These are phyloP conservation scores for Botia almorhae DNA, from an alignment of 2,797 vertebrate species.

Conservation along the genomic window DNA sequence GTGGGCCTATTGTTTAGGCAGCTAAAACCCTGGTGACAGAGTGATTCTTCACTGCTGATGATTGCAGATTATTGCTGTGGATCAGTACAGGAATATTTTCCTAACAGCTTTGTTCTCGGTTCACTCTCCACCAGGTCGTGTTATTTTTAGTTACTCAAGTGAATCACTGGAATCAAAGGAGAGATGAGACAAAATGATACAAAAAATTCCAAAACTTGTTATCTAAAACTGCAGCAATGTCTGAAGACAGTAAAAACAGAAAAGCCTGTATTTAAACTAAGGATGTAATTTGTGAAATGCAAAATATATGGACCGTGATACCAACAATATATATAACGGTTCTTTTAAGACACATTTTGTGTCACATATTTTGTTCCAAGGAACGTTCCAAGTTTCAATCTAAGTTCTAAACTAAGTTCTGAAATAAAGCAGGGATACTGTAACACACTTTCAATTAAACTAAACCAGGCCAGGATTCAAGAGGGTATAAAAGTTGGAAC, in stretches of 20 bases:
- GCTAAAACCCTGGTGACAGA: slow-evolving; percentile 41
- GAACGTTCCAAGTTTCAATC: too few relatives aligned
- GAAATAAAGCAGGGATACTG: too few relatives aligned
- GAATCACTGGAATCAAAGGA: slow-evolving; percentile 43
- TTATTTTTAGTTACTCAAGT: slow-evolving; percentile 51
- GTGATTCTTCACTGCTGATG: slow-evolving; percentile 66
- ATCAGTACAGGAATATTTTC: slow-evolving; percentile 61
- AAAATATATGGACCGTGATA: too few relatives aligned
- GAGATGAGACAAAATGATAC: slow-evolving; percentile 17
- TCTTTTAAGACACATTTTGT: too few relatives aligned
- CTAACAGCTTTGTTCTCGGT: slow-evolving; percentile 63
- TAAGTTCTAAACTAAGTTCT: too few relatives aligned
- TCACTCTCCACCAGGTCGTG: slow-evolving; percentile 40
- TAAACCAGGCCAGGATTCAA: too few relatives aligned
- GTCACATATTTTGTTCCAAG: too few relatives aligned
- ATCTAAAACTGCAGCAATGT: slow-evolving; percentile 25
- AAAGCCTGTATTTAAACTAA: too few relatives aligned
- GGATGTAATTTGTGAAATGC: too few relatives aligned
- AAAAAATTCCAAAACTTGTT: background rate
- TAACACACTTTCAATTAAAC: too few relatives aligned
- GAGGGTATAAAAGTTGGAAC: too few relatives aligned
- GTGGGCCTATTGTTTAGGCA: slow-evolving; percentile 43
- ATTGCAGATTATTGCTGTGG: slow-evolving; percentile 69
- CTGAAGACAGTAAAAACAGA: background rate
- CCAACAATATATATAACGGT: too few relatives aligned